A percentile compares a stretch with the other conserved stretches of the same genome.
These are phyloP conservation scores for Okamejei kenojei DNA, from an alignment of 2,797 vertebrate species.

Conservation along the genomic window DNA sequence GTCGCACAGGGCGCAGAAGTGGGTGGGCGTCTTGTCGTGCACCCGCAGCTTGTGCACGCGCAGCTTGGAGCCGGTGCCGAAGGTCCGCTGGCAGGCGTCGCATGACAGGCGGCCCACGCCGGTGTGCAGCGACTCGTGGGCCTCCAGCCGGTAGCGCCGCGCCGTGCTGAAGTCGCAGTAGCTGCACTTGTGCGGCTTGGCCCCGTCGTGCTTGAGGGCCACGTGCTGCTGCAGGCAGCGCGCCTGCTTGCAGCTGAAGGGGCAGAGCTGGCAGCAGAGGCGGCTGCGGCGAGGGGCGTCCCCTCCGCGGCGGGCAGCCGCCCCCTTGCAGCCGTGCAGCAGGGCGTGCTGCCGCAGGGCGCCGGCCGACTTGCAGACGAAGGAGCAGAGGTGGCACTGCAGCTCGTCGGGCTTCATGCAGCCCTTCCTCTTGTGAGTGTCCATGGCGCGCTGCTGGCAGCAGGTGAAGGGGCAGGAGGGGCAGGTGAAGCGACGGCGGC, in stretches of 20 bases:
- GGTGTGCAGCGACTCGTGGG: conserved; percentile 84
- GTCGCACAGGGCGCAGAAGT: conserved; percentile 81
- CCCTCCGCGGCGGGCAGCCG: too few species aligned
- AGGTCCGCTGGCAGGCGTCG: conserved; percentile 69
- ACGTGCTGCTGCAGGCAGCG: conserved; percentile 71
- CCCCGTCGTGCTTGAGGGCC: conserved; percentile 71
- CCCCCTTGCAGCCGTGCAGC: conserved; percentile 53
- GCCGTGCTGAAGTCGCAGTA: conserved; percentile 83
- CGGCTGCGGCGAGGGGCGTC: conserved; percentile 42
- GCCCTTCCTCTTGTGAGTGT: conserved; percentile 67
- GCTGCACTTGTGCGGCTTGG: conserved; percentile 66
- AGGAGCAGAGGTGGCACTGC: conserved; percentile 66
- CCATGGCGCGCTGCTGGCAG: conserved; percentile 68
- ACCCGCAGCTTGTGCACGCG: conserved; percentile 76
- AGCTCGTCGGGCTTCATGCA: conserved; percentile 62
- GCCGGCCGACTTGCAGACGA: conserved; percentile 58
- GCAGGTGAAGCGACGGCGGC: conserved; percentile 59
- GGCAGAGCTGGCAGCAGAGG: conserved; percentile 66
- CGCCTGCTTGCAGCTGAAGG: conserved; percentile 77
- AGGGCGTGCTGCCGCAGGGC: conserved; percentile 62
- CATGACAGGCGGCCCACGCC: conserved; percentile 80
- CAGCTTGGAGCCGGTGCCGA: conserved; percentile 79
- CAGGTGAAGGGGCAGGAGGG: conserved; percentile 72
- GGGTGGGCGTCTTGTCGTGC: conserved; percentile 76
- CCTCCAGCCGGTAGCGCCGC: conserved; percentile 76